phyloP scores from a whole-genome alignment of 2,113 vertebrate species.

The Pterocles gutturalis region DNA sequence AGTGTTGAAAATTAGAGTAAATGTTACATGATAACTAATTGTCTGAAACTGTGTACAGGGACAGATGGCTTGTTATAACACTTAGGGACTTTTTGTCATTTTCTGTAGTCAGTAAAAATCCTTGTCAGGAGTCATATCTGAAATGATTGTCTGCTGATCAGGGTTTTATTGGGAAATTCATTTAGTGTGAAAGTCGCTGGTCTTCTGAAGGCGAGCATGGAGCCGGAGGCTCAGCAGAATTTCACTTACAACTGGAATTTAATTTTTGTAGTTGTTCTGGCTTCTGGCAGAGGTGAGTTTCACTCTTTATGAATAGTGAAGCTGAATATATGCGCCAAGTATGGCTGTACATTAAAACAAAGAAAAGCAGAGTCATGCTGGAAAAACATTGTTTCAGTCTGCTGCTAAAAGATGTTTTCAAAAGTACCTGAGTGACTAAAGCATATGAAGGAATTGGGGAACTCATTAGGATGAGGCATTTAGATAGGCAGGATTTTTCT shows the following conservation, averaged over 20 bases:
- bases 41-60: background rate
- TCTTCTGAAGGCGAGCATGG: background rate
- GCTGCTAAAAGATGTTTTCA: background rate
- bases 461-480: background rate
- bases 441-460: background rate
- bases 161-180: background rate
- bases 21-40: background rate
- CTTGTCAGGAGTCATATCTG: background rate
- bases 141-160: background rate
- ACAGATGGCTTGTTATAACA: constrained; percentile 1
- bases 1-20: background rate
- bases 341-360: background rate
- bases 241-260: background rate
- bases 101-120: constrained; percentile 9
- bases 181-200: background rate
- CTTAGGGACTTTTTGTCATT: background rate
- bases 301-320: background rate
- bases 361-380: background rate
- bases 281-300: background rate
- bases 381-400: background rate
- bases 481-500: background rate
- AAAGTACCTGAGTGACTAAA: background rate
- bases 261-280: background rate
- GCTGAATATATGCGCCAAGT: background rate
- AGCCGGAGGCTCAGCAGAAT: background rate